Conservation (phyloP, 2,888 invertebrate genomes). For the Drosophila hamatofila region DNA sequence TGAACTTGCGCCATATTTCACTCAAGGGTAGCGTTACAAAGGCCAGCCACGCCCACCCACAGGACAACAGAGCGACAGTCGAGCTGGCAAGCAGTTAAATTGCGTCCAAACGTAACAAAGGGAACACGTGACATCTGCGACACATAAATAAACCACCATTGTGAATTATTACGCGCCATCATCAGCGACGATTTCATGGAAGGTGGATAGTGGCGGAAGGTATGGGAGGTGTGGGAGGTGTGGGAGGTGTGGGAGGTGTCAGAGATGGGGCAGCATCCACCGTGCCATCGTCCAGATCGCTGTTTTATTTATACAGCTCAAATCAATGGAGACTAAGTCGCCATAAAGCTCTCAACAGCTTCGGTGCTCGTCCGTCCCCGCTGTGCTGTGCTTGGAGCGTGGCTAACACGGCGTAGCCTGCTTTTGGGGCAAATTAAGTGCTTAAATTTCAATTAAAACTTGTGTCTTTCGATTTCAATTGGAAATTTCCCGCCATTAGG, state of each 20-base stretch:
- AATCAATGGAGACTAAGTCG: constrained; percentile 35
- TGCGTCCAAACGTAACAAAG: constrained; percentile 70
- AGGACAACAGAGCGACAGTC: not conserved
- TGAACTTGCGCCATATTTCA: constrained; percentile 78
- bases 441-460: constrained; percentile 81
- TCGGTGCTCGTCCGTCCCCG: not conserved
- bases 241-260: too few relatives aligned
- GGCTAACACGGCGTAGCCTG: constrained; percentile 10
- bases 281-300: constrained; percentile 9
- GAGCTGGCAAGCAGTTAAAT: constrained; percentile 54
- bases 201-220: not conserved
- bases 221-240: not conserved
- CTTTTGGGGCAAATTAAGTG: constrained; percentile 67
- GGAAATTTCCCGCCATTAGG: constrained; percentile 48
- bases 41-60: constrained; percentile 36
- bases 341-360: constrained; percentile 33
- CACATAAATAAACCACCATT: constrained; percentile 72
- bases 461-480: constrained; percentile 53
- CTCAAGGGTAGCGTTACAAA: constrained; percentile 63
- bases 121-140: constrained; percentile 77
- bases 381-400: constrained; percentile 5
- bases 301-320: constrained; percentile 53
- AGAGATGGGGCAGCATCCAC: not conserved
- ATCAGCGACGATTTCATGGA: constrained; percentile 30
- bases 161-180: constrained; percentile 72